Evolutionary conservation across 2,888 invertebrate species (phyloP), one percentile per base, ranked within the genome.

Genomic region (Ceramica pisi): DNA sequence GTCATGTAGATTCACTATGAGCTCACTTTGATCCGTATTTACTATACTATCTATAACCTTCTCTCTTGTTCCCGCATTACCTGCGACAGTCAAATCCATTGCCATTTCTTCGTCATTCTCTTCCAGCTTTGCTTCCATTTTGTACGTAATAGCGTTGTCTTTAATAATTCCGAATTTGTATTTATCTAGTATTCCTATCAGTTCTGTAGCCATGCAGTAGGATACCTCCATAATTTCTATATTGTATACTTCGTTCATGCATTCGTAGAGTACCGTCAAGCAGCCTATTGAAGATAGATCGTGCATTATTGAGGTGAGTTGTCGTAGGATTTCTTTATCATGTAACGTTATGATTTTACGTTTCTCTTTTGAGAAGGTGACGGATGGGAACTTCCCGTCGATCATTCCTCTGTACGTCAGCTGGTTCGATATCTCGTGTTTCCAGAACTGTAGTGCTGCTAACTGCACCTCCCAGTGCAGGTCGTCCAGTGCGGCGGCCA

Each of bases 391-490:
- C 6, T 93, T 95, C 0, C 97, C 97, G 86, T 98, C 97, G 21
- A 98, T 96, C 97, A 98, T 97, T 51, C 98, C 98, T 90, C 87
- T 83, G 51, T 90, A 69, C 4, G 82, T 78, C 1, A 91, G 75
- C n/a, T 97, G 96, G 5, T 95, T 96, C 35, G 95, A 93, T 53
- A 97, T 97, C 21, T 97, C 97, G 60, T 96, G 92, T 60, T 96
- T 94, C 98, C 98, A 98, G 84, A 97, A 98, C 62, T 94, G 89
- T 1, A 98, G 86, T 0, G 97, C 97, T 65, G 96, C 97, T 2
- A 97, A 91, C 90, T 97, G 97, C 0, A 98, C 98, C 91, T 98
- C 98, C 97, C 98, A 97, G 86, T 98, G 97, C 19, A 98, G 92
- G 91, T 98, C 98, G 19, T 96, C 93, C 0, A 97, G 94, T 0